phyloP scores from a whole-genome alignment of 2,113 vertebrate genomes.

The Tragulus kanchil region DNA sequence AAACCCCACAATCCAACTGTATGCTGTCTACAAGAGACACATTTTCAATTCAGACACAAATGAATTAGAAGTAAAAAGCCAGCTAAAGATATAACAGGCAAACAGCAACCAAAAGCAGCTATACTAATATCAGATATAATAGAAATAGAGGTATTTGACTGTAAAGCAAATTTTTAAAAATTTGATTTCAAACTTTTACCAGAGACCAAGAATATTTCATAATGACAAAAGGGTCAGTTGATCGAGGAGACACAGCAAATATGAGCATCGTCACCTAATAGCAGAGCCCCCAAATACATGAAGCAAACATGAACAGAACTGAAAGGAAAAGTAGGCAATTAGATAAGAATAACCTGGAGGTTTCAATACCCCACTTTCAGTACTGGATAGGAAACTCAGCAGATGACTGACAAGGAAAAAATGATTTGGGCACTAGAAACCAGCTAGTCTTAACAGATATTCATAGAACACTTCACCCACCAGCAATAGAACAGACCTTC shows the following conservation, averaged over 20 bases:
- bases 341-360: background rate
- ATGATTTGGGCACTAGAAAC: background rate
- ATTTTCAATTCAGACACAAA: conserved; percentile 34
- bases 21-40: background rate
- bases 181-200: background rate
- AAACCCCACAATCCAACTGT: background rate
- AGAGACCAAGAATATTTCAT: conserved; percentile 2
- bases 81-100: background rate
- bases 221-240: background rate
- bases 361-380: background rate
- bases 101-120: background rate
- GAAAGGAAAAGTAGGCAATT: background rate
- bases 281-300: background rate
- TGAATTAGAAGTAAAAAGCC: background rate
- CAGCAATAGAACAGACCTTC: background rate
- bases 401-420: background rate
- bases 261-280: background rate
- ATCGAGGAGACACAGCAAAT: background rate
- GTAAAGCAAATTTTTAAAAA: background rate
- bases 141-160: background rate
- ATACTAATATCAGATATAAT: background rate
- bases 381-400: background rate
- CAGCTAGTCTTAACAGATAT: background rate
- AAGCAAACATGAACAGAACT: background rate
- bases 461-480: background rate